Evolutionary conservation across 92 coral and sea anemone genomes (phyloP).

Genomic region (Epizoanthus rinbou): DNA sequence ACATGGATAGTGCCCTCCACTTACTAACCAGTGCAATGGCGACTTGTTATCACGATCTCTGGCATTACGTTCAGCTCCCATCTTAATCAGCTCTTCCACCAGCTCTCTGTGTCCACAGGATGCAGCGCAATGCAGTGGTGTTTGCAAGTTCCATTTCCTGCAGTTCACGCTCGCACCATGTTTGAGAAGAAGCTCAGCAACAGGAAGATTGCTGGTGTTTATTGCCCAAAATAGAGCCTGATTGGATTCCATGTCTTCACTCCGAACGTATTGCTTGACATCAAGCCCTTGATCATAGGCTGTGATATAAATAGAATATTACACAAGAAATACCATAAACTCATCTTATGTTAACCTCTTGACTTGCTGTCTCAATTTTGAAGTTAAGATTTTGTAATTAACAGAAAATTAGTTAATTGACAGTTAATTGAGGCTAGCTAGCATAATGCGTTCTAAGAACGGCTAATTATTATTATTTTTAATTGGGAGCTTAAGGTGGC

Average conservation of each 20-base stretch:
- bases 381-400: no score
- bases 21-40: conserved; percentile 31
- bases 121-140: conserved; percentile 26
- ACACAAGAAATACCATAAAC: background rate
- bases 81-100: conserved; percentile 16
- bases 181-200: conserved; percentile 8
- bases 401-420: no score
- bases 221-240: conserved; percentile 38
- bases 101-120: conserved; percentile 10
- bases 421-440: no score
- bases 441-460: no score
- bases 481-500: no score
- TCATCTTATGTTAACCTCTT: no score
- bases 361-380: no score
- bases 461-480: no score
- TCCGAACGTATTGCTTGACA: conserved; percentile 12
- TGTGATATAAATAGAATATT: background rate
- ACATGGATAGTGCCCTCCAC: no score
- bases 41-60: conserved; percentile 14
- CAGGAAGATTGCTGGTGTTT: background rate
- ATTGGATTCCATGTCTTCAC: conserved; percentile 35
- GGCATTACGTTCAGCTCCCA: conserved; percentile 12
- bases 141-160: conserved; percentile 29
- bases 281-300: conserved; percentile 17
- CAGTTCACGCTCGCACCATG: conserved; percentile 34